These are phyloP conservation scores for Neosilurus mollespiculum DNA, from an alignment of 2,797 vertebrate genomes.

Conservation along the genomic window DNA sequence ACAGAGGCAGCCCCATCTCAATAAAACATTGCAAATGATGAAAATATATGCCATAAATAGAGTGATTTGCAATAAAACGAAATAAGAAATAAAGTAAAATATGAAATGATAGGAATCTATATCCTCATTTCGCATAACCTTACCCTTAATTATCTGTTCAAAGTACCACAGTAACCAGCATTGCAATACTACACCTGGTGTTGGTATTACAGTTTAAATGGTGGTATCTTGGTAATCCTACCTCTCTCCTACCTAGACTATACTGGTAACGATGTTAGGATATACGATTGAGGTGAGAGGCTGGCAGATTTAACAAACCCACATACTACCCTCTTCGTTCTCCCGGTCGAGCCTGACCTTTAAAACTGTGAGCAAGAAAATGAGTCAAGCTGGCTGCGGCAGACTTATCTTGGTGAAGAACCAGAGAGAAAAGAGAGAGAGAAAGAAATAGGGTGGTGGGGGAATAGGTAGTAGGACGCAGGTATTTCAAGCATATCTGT, in stretches of 20 bases:
- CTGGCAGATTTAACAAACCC: conserved; percentile 36
- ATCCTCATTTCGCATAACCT: too few species aligned
- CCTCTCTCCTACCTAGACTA: not conserved
- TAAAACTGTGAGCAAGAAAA: conserved; percentile 47
- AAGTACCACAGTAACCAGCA: not conserved
- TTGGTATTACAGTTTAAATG: not conserved
- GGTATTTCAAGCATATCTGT: conserved; percentile 32
- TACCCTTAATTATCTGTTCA: not conserved
- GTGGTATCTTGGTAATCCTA: not conserved
- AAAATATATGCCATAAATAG: too few species aligned
- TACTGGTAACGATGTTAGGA: not conserved
- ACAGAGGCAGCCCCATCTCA: too few species aligned
- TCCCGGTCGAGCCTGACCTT: conserved; percentile 42
- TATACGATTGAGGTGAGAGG: conserved; percentile 24
- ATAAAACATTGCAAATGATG: too few species aligned
- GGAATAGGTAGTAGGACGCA: conserved; percentile 14
- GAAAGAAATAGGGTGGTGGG: not conserved
- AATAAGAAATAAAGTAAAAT: too few species aligned
- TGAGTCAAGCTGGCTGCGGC: conserved; percentile 38
- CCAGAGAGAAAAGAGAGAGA: not conserved
- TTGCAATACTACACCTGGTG: not conserved
- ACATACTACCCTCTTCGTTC: conserved; percentile 11
- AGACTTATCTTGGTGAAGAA: conserved; percentile 21
- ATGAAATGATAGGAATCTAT: too few species aligned
- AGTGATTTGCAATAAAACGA: too few species aligned